These are phyloP conservation scores for Xenopus petersii DNA, from an alignment of 2,797 vertebrate species.

Conservation along the genomic window DNA sequence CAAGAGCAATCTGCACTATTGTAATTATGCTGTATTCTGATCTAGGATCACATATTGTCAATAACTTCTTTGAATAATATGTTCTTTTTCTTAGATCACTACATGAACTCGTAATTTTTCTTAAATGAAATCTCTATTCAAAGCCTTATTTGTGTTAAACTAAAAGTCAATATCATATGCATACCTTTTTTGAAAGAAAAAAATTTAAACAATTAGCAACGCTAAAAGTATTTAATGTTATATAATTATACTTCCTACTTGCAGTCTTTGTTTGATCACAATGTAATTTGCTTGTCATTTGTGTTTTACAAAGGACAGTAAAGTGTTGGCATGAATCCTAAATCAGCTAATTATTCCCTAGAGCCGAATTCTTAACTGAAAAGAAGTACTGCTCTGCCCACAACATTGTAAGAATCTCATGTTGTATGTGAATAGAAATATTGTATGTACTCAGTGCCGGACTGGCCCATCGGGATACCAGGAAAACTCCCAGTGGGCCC, in stretches of 20 bases:
- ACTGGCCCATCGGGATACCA: too few relatives aligned
- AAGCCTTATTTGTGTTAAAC: conserved; percentile 3
- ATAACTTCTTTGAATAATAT: conserved; percentile 67
- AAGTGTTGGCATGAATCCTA: conserved; percentile 37
- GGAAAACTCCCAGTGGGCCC: too few relatives aligned
- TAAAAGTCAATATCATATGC: conserved; percentile 6
- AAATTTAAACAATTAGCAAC: conserved; percentile 19
- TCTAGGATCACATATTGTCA: conserved; percentile 73
- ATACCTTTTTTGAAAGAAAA: conserved; percentile 13
- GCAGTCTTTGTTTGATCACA: conserved; percentile 40
- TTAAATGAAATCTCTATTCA: conserved; percentile 40
- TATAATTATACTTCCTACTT: conserved; percentile 25
- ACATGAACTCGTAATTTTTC: conserved; percentile 59
- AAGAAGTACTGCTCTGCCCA: conserved; percentile 6
- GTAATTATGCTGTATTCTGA: conserved; percentile 10
- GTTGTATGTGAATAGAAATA: too few relatives aligned
- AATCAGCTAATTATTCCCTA: conserved; percentile 31
- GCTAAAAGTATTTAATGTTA: conserved; percentile 19
- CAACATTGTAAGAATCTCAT: not conserved
- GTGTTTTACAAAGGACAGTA: conserved; percentile 38
- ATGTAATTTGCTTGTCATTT: conserved; percentile 49
- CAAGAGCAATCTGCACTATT: conserved; percentile 72
- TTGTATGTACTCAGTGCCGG: too few relatives aligned
- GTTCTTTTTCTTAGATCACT: conserved; percentile 54
- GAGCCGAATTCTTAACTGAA: conserved; percentile 28